Base-by-base conservation (phyloP, 2,888 invertebrate genomes). In the Harmothoe impar region DNA sequence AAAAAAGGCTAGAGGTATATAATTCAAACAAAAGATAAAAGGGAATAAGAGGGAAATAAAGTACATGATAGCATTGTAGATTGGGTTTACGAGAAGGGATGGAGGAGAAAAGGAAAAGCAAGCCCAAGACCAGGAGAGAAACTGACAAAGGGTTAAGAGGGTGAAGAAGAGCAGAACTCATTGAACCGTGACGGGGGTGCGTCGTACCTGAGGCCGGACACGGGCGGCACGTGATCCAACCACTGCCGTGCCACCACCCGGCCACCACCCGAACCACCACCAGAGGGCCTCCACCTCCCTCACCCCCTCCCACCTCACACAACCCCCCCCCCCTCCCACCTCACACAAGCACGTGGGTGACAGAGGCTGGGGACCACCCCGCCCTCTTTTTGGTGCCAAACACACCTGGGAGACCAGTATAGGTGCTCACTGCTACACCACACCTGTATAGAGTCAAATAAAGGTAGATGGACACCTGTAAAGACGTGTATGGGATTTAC, bases 151-250 rank as follows among this genome's bases (percentile, higher is more conserved):
- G 43, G 43, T 43, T 43, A 43, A 43, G 10, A 3, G 43, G 43
- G 43, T 43, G 43, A 43, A 43, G 43, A 43, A 43, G 43, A 43
- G 3, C 43, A 43, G 43, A 43, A 43, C 10, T 43, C 43, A 43
- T 43, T 43, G 43, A 43, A 43, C 43, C 43, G 43, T 43, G 43
- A 10, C 43, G 10, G 43, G 10, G 43, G 43, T 43, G 43, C 43
- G 43, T 43, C 43, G 10, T 3, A 62, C 62, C 62, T 62, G 23
- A 62, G 62, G 62, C 62, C 62, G 62, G 62, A n/a, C 62, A 62
- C 62, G 62, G 62, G 62, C 62, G 62, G 23, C 62, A n/a, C 62
- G n/a, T 62, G 62, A 62, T 62, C 62, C 62, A n/a, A n/a, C 23
- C 20, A 20, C 62, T 3, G 7, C n/a, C 62, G 43, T 43, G 43